A percentile compares a stretch with the other conserved stretches of the same genome.
Conservation (phyloP, 2,888 invertebrate genomes). For the Chrysina gloriosa region DNA sequence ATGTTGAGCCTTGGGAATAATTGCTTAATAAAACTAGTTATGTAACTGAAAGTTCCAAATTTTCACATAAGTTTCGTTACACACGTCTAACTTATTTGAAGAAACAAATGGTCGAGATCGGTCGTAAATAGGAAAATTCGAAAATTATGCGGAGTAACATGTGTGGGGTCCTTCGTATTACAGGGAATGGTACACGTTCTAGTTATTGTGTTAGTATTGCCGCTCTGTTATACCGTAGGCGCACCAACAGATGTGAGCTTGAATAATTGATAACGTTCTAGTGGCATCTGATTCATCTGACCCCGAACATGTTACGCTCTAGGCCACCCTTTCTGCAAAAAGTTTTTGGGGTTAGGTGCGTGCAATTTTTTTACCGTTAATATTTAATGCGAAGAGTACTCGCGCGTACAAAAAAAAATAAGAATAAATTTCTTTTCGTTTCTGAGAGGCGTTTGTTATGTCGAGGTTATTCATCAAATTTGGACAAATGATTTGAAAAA, state of each 20-base stretch:
- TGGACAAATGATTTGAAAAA: neutral
- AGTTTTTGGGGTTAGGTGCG: slow-evolving; percentile 29
- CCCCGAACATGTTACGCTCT: slow-evolving; percentile 51
- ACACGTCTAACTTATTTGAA: neutral
- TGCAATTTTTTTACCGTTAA: slow-evolving; percentile 34
- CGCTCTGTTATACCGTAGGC: slow-evolving; percentile 50
- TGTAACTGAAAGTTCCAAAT: no score
- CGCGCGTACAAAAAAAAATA: slow-evolving; percentile 23
- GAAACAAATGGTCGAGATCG: slow-evolving; percentile 18
- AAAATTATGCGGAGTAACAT: slow-evolving; percentile 56
- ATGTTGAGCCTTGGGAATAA: no score
- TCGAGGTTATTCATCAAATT: neutral
- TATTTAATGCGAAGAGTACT: slow-evolving; percentile 35
- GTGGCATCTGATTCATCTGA: slow-evolving; percentile 60
- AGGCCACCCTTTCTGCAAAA: slow-evolving; percentile 35
- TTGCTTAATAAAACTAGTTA: no score
- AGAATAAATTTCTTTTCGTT: slow-evolving; percentile 20
- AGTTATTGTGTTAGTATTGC: slow-evolving; percentile 51
- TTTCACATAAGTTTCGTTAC: neutral
- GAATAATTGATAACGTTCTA: slow-evolving; percentile 62
- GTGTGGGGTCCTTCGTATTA: slow-evolving; percentile 48
- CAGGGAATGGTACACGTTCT: slow-evolving; percentile 53
- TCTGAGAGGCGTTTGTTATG: slow-evolving; percentile 2
- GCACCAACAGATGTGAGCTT: slow-evolving; percentile 62
- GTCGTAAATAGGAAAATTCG: slow-evolving; percentile 52